phyloP scores from a whole-genome alignment of 1,140 invertebrate species.

The Apis florea region DNA sequence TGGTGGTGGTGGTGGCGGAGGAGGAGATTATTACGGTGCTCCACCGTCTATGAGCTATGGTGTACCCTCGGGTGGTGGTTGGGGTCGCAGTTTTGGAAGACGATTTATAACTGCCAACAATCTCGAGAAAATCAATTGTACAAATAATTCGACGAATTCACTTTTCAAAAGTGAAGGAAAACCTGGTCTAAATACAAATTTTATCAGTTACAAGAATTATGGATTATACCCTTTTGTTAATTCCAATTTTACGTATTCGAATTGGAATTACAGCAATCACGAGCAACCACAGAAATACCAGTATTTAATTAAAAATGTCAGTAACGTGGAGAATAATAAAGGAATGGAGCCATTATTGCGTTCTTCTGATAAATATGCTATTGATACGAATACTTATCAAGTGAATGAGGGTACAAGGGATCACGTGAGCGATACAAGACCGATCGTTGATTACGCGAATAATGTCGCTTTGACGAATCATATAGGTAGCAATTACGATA shows the following conservation, averaged over 20 bases:
- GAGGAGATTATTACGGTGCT: conserved; percentile 60
- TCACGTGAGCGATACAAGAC: background rate
- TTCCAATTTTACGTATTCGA: background rate
- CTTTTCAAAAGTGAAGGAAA: background rate
- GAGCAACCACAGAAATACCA: background rate
- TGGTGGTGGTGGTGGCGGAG: conserved; percentile 45
- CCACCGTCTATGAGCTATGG: conserved; percentile 44
- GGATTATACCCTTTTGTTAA: background rate
- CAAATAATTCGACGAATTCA: background rate
- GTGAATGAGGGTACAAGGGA: background rate
- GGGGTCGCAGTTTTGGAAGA: conserved; percentile 75
- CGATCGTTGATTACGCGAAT: background rate
- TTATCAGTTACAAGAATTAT: conserved; percentile 1
- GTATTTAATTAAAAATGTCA: background rate
- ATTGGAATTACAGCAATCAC: conserved; percentile 16
- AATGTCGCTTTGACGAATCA: background rate
- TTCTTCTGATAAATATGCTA: background rate
- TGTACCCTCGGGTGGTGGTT: conserved; percentile 62
- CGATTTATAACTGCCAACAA: conserved; percentile 38
- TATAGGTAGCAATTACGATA: background rate
- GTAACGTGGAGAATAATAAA: background rate
- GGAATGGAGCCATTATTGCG: background rate
- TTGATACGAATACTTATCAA: background rate
- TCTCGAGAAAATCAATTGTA: background rate
- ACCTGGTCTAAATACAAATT: background rate